phyloP scores from a whole-genome alignment of 2,113 vertebrate species.

The Hipposideros armiger region DNA sequence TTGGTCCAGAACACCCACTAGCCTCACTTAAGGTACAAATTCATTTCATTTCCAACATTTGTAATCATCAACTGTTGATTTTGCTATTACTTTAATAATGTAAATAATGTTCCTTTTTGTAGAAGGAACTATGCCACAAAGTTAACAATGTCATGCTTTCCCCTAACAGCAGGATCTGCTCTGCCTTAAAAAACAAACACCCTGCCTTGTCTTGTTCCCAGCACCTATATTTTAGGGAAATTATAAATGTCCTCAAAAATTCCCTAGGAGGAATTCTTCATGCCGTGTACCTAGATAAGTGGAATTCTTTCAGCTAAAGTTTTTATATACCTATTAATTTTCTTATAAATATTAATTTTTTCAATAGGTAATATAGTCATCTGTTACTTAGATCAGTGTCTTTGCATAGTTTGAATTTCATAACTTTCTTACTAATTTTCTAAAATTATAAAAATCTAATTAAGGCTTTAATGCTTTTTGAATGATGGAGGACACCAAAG shows the following conservation, averaged over 20 bases:
- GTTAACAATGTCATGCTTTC: background rate
- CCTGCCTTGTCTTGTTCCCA: background rate
- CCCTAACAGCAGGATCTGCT: background rate
- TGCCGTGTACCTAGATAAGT: background rate
- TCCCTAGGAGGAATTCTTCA: background rate
- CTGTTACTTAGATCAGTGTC: background rate
- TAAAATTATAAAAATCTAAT: background rate
- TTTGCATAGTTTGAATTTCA: slow-evolving; percentile 24
- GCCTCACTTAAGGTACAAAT: slow-evolving; percentile 96
- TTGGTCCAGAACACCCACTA: slow-evolving; percentile 97
- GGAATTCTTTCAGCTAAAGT: slow-evolving; percentile 5
- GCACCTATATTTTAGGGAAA: background rate
- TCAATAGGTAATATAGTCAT: background rate
- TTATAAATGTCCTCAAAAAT: background rate
- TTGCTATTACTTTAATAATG: slow-evolving; percentile 8
- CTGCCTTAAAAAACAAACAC: background rate
- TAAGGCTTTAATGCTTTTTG: background rate
- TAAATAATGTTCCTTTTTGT: background rate
- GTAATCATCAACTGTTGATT: slow-evolving; percentile 57
- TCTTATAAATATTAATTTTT: slow-evolving; percentile 45
- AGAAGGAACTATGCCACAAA: background rate
- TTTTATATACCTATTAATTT: background rate
- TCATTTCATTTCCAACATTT: slow-evolving; percentile 56
- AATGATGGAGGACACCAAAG: background rate
- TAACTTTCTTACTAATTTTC: slow-evolving; percentile 40